Conservation (phyloP, 2,113 vertebrate genomes). For the Chlamydotis undulata region DNA sequence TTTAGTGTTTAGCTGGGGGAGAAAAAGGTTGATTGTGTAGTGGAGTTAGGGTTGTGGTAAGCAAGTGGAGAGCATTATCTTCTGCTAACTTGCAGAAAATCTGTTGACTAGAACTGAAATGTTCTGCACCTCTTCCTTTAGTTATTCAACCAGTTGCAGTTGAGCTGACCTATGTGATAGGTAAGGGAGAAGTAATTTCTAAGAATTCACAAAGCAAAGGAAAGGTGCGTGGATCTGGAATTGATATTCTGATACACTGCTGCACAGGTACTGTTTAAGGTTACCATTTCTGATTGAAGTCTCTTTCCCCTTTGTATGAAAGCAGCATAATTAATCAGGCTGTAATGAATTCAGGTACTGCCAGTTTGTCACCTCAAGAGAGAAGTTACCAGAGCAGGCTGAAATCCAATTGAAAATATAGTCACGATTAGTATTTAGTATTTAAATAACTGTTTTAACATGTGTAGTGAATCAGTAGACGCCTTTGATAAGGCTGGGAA, state of each 20-base stretch:
- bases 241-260: neutral
- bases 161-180: neutral
- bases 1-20: neutral
- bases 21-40: neutral
- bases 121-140: neutral
- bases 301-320: conserved; percentile 33
- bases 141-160: neutral
- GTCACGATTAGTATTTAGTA: neutral
- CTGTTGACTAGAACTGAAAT: neutral
- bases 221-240: neutral
- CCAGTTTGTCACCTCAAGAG: conserved; percentile 60
- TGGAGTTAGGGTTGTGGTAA: neutral
- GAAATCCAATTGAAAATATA: conserved; percentile 44
- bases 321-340: conserved; percentile 72
- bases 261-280: conserved; percentile 12
- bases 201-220: neutral
- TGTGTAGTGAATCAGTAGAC: neutral
- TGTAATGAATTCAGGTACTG: conserved; percentile 70
- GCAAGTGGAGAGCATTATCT: neutral
- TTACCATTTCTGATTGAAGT: conserved; percentile 47
- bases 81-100: neutral
- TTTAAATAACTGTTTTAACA: neutral
- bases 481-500: neutral
- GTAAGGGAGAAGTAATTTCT: conserved; percentile 16
- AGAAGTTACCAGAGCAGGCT: conserved; percentile 21